Percentiles rank a stretch among this genome's conserved stretches.
Conservation (phyloP, 2,888 invertebrate species). For the Oscheius sp. region DNA sequence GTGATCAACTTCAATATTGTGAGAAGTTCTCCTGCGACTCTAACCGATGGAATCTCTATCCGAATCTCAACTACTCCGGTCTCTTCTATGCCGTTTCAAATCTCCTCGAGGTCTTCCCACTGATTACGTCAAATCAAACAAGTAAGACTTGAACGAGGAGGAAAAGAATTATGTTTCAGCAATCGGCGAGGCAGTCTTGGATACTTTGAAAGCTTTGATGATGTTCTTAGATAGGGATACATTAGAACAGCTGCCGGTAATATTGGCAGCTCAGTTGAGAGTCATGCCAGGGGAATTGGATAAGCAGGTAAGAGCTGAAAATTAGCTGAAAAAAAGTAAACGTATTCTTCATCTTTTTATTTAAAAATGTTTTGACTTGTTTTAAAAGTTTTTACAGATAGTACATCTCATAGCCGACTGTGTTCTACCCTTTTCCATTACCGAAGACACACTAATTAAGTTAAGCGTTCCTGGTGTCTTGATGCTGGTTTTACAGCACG, state of each 20-base stretch:
- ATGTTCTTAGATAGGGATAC: conserved; percentile 95
- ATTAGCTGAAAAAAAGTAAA: neutral
- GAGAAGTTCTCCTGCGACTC: conserved; percentile 74
- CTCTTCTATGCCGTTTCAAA: conserved; percentile 89
- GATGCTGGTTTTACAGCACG: conserved; percentile 97
- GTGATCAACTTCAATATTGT: conserved; percentile 58
- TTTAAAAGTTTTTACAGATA: conserved; percentile 72
- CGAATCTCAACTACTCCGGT: conserved; percentile 94
- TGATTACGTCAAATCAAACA: conserved; percentile 82
- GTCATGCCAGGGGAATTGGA: conserved; percentile 88
- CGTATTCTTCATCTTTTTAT: neutral
- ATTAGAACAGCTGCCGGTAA: conserved; percentile 91
- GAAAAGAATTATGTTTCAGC: conserved; percentile 75
- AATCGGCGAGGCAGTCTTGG: conserved; percentile 90
- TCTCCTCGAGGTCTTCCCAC: conserved; percentile 90
- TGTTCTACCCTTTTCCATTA: conserved; percentile 90
- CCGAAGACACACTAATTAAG: conserved; percentile 57
- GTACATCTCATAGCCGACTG: conserved; percentile 93
- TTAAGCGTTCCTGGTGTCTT: conserved; percentile 78
- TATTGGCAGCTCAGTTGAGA: conserved; percentile 91
- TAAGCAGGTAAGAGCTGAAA: conserved; percentile 77
- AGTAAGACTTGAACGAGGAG: conserved; percentile 38
- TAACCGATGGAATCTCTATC: conserved; percentile 86
- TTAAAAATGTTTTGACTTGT: neutral
- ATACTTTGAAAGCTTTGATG: conserved; percentile 90